Evolutionary conservation across 2,113 vertebrate genomes (phyloP).

Genomic region (Dendrocopos noguchii): DNA sequence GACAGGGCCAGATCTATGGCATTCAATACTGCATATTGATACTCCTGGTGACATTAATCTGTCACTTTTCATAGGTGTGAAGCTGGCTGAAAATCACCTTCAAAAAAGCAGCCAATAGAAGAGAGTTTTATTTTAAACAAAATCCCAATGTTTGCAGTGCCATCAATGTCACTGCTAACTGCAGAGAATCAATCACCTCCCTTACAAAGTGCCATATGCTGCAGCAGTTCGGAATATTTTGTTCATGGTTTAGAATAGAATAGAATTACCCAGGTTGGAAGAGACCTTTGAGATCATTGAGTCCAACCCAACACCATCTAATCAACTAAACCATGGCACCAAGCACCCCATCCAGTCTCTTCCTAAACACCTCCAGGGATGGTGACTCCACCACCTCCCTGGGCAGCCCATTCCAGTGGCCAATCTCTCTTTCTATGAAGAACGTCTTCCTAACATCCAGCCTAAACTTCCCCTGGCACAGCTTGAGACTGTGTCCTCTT

Average conservation of each 20-base stretch:
- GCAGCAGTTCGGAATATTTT: neutral
- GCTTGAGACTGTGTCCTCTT: too few species aligned
- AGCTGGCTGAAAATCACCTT: conserved; percentile 9
- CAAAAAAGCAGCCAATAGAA: neutral
- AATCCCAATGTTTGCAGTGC: neutral
- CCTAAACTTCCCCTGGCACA: too few species aligned
- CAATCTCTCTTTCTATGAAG: too few species aligned
- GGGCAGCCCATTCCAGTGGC: too few species aligned
- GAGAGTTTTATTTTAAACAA: conserved; percentile 8
- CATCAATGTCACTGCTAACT: neutral
- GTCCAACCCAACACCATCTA: too few species aligned
- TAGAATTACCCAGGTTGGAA: too few species aligned
- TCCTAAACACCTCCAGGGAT: too few species aligned
- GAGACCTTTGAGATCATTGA: too few species aligned
- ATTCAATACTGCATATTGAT: neutral
- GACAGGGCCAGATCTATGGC: neutral
- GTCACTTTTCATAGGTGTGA: conserved; percentile 4
- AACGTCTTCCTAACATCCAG: too few species aligned
- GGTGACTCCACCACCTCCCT: too few species aligned
- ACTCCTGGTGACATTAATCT: conserved; percentile 1
- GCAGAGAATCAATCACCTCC: neutral
- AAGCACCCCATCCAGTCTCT: too few species aligned
- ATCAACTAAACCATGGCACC: too few species aligned
- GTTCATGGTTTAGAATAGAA: neutral
- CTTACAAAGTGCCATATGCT: neutral